Percentiles rank a stretch among this genome's conserved stretches.
Evolutionary conservation across 1,140 invertebrate genomes (phyloP).

Genomic region (Cyclargus thomasi): DNA sequence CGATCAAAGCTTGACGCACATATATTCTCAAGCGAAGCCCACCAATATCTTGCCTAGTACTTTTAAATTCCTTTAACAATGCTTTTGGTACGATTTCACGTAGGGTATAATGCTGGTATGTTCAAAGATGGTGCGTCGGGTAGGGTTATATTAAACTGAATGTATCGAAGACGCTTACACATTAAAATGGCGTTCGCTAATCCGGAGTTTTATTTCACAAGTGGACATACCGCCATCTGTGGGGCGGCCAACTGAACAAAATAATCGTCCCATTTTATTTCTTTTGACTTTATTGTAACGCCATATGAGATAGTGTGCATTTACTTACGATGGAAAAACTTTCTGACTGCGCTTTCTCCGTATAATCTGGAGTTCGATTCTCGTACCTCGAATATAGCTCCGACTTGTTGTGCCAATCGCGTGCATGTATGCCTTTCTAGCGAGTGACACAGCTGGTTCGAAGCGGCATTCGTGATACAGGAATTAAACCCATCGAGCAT

Average conservation of each 20-base stretch:
- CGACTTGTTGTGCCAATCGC: too few relatives aligned
- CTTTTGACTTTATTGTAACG: conserved; percentile 18
- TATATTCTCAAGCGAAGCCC: not conserved
- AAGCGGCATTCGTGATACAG: too few relatives aligned
- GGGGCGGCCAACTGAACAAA: not conserved
- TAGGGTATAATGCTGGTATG: conserved; percentile 54
- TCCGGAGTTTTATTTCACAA: conserved; percentile 62
- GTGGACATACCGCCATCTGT: conserved; percentile 63
- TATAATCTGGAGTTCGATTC: conserved; percentile 43
- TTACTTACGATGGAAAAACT: conserved; percentile 55
- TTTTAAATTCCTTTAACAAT: not conserved
- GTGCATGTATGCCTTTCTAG: too few relatives aligned
- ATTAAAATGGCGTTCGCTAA: conserved; percentile 65
- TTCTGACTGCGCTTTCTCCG: conserved; percentile 35
- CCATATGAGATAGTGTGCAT: conserved; percentile 43
- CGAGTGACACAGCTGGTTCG: too few relatives aligned
- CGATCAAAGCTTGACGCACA: not conserved
- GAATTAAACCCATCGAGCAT: conserved; percentile 9
- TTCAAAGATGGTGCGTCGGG: conserved; percentile 47
- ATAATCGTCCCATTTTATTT: conserved; percentile 11
- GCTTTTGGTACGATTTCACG: not conserved
- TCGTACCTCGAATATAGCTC: too few relatives aligned
- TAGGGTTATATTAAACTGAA: conserved; percentile 39
- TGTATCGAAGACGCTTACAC: conserved; percentile 64
- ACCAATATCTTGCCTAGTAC: not conserved